phyloP scores from a whole-genome alignment of 2,113 vertebrate genomes.

The Parus major region DNA sequence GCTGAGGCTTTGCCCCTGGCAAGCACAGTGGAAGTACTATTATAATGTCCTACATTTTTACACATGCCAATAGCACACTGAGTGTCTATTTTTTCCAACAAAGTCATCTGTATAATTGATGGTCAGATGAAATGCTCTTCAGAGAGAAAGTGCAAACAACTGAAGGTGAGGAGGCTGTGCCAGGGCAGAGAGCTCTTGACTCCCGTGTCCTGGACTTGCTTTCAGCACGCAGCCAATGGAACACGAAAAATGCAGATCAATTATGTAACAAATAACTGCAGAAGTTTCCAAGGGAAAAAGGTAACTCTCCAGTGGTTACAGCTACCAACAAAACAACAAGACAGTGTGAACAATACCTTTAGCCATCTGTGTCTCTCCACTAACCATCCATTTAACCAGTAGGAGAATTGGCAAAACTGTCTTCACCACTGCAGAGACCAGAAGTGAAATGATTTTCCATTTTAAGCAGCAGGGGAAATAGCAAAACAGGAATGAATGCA shows the following conservation, averaged over 20 bases:
- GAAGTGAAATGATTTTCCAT: neutral
- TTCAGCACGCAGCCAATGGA: neutral
- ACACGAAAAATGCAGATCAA: neutral
- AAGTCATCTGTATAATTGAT: neutral
- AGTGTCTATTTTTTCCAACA: neutral
- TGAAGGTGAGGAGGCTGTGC: neutral
- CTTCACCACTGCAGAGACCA: neutral
- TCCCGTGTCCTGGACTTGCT: neutral
- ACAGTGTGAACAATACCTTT: neutral
- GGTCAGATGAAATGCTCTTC: neutral
- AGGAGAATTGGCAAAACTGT: neutral
- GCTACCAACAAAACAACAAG: neutral
- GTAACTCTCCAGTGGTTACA: neutral
- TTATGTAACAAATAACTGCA: neutral
- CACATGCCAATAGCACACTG: neutral
- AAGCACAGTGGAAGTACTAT: neutral
- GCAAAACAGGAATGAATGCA: neutral
- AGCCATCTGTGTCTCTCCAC: neutral
- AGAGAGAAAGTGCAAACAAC: neutral
- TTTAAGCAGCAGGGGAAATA: neutral
- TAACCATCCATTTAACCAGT: neutral
- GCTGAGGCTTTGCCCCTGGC: neutral
- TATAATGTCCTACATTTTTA: neutral
- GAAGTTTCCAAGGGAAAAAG: neutral
- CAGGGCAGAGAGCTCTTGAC: neutral